A percentile compares a stretch with the other conserved stretches of the same genome.
phyloP scores from a whole-genome alignment of 2,888 invertebrate species.

The Bruchidius siliquastri region DNA sequence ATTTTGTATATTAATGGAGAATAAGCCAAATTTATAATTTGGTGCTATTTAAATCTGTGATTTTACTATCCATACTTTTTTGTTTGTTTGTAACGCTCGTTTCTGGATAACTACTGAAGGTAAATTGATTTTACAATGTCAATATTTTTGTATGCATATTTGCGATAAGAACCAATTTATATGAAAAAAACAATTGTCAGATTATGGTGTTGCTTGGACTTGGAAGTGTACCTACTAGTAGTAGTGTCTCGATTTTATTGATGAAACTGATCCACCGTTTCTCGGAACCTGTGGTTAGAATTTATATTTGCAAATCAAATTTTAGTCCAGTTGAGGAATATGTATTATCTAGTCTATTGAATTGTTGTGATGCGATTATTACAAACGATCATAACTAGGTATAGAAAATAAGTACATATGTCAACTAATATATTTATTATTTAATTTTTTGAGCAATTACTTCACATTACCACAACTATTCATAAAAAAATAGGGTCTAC shows the following conservation, averaged over 20 bases:
- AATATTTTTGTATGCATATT: constrained; percentile 34
- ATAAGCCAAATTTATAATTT: constrained; percentile 46
- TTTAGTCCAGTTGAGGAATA: too few relatives aligned
- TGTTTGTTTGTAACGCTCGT: neutral
- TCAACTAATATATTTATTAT: too few relatives aligned
- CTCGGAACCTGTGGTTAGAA: neutral
- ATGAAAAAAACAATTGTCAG: neutral
- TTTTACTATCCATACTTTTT: constrained; percentile 29
- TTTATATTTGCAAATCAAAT: too few relatives aligned
- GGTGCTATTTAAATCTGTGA: constrained; percentile 49
- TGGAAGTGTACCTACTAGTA: neutral
- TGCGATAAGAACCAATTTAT: constrained; percentile 6
- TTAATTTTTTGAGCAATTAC: too few relatives aligned
- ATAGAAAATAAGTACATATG: too few relatives aligned
- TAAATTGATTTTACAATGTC: constrained; percentile 20
- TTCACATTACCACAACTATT: too few relatives aligned
- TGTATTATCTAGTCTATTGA: too few relatives aligned
- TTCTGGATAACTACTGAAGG: neutral
- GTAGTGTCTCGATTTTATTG: neutral
- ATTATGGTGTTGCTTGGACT: neutral
- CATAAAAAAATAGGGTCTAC: too few relatives aligned
- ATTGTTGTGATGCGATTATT: too few relatives aligned
- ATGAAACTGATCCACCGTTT: neutral
- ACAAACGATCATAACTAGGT: too few relatives aligned
- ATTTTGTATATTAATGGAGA: constrained; percentile 25